Conservation (phyloP, 64 coral and sea anemone species). For the Montipora cactus region DNA sequence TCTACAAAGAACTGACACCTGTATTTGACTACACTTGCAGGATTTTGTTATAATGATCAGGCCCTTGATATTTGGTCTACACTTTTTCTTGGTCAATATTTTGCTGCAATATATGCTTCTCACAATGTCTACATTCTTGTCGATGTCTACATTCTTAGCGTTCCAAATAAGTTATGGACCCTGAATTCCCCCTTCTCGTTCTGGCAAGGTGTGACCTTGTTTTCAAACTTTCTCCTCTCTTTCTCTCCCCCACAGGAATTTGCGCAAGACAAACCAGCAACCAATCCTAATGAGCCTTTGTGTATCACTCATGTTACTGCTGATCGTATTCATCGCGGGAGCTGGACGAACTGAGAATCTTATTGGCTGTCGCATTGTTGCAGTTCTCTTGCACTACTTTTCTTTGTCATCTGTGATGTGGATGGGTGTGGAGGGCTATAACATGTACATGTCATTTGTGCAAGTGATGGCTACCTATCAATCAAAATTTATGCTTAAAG, state of each 20-base stretch:
- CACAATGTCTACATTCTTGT: no score
- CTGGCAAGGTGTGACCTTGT: background rate
- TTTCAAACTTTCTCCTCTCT: background rate
- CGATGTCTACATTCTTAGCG: no score
- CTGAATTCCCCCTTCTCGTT: background rate
- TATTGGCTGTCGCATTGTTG: constrained; percentile 66
- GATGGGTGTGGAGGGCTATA: constrained; percentile 93
- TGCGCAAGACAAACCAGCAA: constrained; percentile 90
- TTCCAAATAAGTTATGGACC: background rate
- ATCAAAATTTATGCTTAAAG: constrained; percentile 79
- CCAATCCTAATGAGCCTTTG: constrained; percentile 92
- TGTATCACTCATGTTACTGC: constrained; percentile 80
- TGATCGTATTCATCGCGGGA: constrained; percentile 87
- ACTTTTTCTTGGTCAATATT: no score
- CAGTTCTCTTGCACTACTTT: constrained; percentile 79
- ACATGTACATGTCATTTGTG: constrained; percentile 84
- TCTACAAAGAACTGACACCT: background rate
- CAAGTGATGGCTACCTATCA: constrained; percentile 83
- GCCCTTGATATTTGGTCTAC: no score
- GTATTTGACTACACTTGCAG: no score
- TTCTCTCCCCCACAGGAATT: constrained; percentile 46
- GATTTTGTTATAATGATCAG: no score
- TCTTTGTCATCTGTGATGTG: constrained; percentile 77
- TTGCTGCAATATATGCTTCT: no score
- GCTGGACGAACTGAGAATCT: constrained; percentile 53